phyloP scores from a whole-genome alignment of 2,888 invertebrate genomes.

The Sarcophaga carnaria region DNA sequence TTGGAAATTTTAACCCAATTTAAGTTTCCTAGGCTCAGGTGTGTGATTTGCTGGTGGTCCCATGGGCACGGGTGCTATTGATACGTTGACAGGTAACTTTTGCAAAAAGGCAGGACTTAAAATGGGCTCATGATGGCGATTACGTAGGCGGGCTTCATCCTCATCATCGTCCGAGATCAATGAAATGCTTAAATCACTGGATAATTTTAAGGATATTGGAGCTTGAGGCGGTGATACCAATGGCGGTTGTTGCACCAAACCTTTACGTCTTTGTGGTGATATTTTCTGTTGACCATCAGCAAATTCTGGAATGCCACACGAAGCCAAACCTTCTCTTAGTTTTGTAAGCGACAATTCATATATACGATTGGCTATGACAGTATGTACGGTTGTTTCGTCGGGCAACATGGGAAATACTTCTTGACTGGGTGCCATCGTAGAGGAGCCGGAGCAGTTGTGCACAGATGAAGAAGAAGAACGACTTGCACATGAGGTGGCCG shows the following conservation, averaged over 20 bases:
- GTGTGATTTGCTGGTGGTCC: slow-evolving; percentile 20
- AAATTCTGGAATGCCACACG: slow-evolving; percentile 78
- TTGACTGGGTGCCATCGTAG: slow-evolving; percentile 10
- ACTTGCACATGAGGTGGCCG: slow-evolving; percentile 67
- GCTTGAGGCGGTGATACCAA: slow-evolving; percentile 74
- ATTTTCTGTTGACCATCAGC: slow-evolving; percentile 72
- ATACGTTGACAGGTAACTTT: slow-evolving; percentile 71
- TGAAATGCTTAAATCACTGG: slow-evolving; percentile 80
- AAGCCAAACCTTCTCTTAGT: slow-evolving; percentile 79
- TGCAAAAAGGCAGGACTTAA: slow-evolving; percentile 75
- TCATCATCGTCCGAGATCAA: slow-evolving; percentile 80
- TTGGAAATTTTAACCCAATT: slow-evolving; percentile 55
- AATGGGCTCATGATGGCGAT: slow-evolving; percentile 69
- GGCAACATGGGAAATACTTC: slow-evolving; percentile 75
- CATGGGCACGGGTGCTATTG: slow-evolving; percentile 58
- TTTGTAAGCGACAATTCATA: slow-evolving; percentile 80
- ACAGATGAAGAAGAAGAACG: slow-evolving; percentile 35
- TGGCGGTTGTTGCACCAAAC: slow-evolving; percentile 70
- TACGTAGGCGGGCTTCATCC: slow-evolving; percentile 72
- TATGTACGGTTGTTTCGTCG: slow-evolving; percentile 80
- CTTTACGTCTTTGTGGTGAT: slow-evolving; percentile 71
- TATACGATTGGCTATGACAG: slow-evolving; percentile 80
- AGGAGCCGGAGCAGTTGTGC: slow-evolving; percentile 30
- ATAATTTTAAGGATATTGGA: slow-evolving; percentile 77
- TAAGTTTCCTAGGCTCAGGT: slow-evolving; percentile 58